Conservation (phyloP, 2,888 invertebrate genomes). For the Hirudinaria manillensis region DNA sequence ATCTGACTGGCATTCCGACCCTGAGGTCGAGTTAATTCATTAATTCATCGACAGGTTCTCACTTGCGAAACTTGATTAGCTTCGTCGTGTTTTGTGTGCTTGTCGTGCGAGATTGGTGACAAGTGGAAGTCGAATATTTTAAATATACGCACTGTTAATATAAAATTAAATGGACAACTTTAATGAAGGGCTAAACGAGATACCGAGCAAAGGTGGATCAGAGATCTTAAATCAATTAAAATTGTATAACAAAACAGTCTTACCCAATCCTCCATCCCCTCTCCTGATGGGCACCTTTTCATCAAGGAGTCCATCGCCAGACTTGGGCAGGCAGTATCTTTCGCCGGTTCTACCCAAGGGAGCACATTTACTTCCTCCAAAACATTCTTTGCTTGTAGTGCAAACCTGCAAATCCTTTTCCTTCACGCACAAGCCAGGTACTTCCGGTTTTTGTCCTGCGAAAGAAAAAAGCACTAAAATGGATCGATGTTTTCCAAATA, state of each 20-base stretch:
- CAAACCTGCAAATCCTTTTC: slow-evolving; percentile 40
- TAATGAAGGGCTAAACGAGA: too few relatives aligned
- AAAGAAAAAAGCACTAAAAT: background rate
- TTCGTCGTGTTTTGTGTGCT: background rate
- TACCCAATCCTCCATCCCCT: too few relatives aligned
- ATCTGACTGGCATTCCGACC: slow-evolving; percentile 24
- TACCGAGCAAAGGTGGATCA: too few relatives aligned
- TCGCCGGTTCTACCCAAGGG: slow-evolving; percentile 36
- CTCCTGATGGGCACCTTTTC: too few relatives aligned
- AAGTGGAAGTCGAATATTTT: too few relatives aligned
- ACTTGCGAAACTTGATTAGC: background rate
- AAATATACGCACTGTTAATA: too few relatives aligned
- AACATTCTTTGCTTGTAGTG: slow-evolving; percentile 34
- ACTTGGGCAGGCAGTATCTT: slow-evolving; percentile 37
- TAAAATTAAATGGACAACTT: too few relatives aligned
- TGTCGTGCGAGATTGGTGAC: too few relatives aligned
- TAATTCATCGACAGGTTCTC: background rate
- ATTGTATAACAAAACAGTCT: too few relatives aligned
- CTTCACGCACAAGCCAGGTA: slow-evolving; percentile 39
- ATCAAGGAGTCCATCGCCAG: slow-evolving; percentile 1
- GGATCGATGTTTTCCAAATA: background rate
- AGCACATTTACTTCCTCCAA: slow-evolving; percentile 30
- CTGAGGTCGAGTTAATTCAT: slow-evolving; percentile 16
- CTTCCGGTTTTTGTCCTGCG: slow-evolving; percentile 35
- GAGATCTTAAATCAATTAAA: too few relatives aligned